Base-by-base conservation (phyloP, 2,888 invertebrate species). In the Apoderus coryli region DNA sequence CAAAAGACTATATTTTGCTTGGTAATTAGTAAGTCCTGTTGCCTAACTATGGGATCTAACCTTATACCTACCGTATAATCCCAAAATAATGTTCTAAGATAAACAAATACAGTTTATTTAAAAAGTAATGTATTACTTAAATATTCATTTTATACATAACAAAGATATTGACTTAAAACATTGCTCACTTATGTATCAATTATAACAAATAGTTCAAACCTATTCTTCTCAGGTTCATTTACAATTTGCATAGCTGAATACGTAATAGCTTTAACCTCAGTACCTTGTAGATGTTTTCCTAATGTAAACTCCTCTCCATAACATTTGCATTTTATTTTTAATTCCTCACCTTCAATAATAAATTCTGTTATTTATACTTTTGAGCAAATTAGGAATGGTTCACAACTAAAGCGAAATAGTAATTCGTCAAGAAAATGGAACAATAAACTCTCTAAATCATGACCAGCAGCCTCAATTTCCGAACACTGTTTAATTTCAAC, bases 211-310 rank as follows among this genome's bases (percentile, higher is more conserved):
- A 95, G 66, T 67, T 96, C 89, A 60, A 71, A 74, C 48, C 71
- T 67, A 41, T 71, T 71, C 46, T 72, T 69, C 43, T 77, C 67
- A 24, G 73, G 69, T 44, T 71, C 65, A 48, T 78, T 73, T 42
- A 89, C 63, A 40, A 85, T 72, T 63, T 96, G 95, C 96, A 98
- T 96, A 32, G 92, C 90, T 4, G 96, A 95, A 60, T 98, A 99
- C 3, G 98, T 98, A 42, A 99, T 98, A 16, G 98, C 98, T 59
- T 98, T 98, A 3, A 98, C 90, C 63, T 99, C 98, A 2, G 89
- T 80, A 9, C 95, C 96, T 61, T 93, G 96, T 1, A 93, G 88
- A 63, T 98, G 96, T 59, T 88, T 93, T 2, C 76, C 76, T 32
- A 95, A 65, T 47, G 73, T 69, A 60, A 98, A 98, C 46, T 84